Conservation (phyloP, 92 coral and sea anemone species). For the Scolanthus callimorphus region DNA sequence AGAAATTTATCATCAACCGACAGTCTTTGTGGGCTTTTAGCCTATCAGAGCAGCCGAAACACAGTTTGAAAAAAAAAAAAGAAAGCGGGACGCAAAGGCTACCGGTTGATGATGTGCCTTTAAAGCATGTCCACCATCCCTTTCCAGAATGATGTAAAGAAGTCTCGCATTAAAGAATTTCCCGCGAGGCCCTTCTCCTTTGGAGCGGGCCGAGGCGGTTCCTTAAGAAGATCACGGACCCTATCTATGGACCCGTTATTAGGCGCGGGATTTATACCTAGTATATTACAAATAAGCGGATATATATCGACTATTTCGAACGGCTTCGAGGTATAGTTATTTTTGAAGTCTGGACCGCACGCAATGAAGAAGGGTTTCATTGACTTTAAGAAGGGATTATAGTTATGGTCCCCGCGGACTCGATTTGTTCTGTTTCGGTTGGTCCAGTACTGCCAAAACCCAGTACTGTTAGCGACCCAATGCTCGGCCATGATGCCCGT, state of each 20-base stretch:
- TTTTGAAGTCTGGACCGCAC: conserved; percentile 81
- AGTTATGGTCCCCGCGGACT: conserved; percentile 53
- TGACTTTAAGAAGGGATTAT: conserved; percentile 36
- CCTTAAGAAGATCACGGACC: conserved; percentile 40
- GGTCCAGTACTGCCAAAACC: conserved; percentile 34
- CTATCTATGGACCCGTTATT: conserved; percentile 76
- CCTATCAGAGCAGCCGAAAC: no score
- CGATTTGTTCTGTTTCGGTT: conserved; percentile 1
- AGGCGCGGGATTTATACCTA: conserved; percentile 66
- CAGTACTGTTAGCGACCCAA: conserved; percentile 44
- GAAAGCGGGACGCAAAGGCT: no score
- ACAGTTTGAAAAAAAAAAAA: no score
- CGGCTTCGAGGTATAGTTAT: conserved; percentile 46
- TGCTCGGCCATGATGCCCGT: conserved; percentile 55
- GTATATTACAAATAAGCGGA: conserved; percentile 71
- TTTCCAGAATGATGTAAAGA: conserved; percentile 3
- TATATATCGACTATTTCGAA: conserved; percentile 77
- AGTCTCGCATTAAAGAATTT: neutral
- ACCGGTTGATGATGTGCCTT: no score
- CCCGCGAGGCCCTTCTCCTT: neutral
- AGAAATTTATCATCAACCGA: no score
- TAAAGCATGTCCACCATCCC: neutral
- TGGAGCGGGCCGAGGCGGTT: no score
- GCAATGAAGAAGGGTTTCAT: conserved; percentile 94
- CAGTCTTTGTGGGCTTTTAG: no score